phyloP scores from a whole-genome alignment of 1,140 invertebrate species.

The Delia radicum region DNA sequence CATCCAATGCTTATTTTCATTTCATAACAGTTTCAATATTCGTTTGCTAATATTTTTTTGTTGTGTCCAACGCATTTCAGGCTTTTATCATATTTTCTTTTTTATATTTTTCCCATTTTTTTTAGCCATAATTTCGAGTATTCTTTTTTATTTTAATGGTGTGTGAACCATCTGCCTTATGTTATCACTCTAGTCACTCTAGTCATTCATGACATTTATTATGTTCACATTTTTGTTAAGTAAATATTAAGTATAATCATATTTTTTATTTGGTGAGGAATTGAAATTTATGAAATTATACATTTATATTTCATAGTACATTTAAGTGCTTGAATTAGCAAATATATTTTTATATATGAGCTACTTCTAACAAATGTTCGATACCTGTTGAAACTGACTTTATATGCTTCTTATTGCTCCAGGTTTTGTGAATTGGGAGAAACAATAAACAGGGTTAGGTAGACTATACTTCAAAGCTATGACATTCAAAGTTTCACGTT shows the following conservation, averaged over 20 bases:
- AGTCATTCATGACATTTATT: constrained; percentile 5
- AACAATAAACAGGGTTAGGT: no score
- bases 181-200: constrained; percentile 12
- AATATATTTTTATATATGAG: no score
- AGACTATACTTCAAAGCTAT: no score
- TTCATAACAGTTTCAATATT: constrained; percentile 3
- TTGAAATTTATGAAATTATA: no score
- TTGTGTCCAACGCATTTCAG: neutral
- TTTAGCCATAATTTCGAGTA: constrained; percentile 8
- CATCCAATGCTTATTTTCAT: neutral
- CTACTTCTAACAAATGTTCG: no score
- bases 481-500: no score
- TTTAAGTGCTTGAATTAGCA: no score
- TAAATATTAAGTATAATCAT: neutral
- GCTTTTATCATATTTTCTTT: neutral
- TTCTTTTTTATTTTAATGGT: neutral
- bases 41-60: neutral
- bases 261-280: no score
- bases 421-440: no score
- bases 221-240: neutral
- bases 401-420: no score
- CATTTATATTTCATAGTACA: no score
- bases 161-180: neutral
- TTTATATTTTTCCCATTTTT: neutral
- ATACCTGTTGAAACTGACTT: no score